phyloP scores from a whole-genome alignment of 2,113 vertebrate species.

The Oncorhynchus tshawytscha region DNA sequence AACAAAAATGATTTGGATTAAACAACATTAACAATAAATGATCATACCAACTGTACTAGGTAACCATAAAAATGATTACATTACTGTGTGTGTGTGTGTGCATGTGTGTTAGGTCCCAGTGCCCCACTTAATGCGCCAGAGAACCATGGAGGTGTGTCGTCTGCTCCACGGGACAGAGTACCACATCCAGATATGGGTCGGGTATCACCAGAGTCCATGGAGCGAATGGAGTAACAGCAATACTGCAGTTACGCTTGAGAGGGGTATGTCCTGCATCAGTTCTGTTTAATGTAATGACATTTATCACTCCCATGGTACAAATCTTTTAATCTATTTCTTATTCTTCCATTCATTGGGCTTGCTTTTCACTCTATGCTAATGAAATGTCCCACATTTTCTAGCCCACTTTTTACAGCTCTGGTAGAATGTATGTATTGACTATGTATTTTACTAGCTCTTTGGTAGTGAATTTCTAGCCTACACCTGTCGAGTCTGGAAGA shows the following conservation, averaged over 20 bases:
- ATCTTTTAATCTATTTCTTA: conserved; percentile 47
- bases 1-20: too few species aligned
- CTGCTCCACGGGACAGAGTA: conserved; percentile 79
- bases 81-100: conserved; percentile 30
- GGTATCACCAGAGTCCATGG: conserved; percentile 75
- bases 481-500: conserved; percentile 36
- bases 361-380: conserved; percentile 58
- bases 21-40: too few species aligned
- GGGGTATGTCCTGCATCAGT: conserved; percentile 65
- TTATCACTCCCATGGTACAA: conserved; percentile 20
- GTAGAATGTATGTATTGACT: conserved; percentile 53
- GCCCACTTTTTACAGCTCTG: conserved; percentile 33
- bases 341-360: conserved; percentile 49
- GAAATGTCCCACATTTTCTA: conserved; percentile 47
- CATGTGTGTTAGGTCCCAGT: conserved; percentile 31
- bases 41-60: too few species aligned
- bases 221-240: conserved; percentile 82
- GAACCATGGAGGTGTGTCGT: conserved; percentile 57
- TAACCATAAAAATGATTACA: not conserved
- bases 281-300: conserved; percentile 30
- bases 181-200: conserved; percentile 77
- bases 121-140: not conserved
- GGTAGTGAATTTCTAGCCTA: conserved; percentile 38
- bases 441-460: conserved; percentile 24
- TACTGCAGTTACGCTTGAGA: conserved; percentile 76